Evolutionary conservation across 2,797 vertebrate species (phyloP).

Genomic region (Spea hammondii): DNA sequence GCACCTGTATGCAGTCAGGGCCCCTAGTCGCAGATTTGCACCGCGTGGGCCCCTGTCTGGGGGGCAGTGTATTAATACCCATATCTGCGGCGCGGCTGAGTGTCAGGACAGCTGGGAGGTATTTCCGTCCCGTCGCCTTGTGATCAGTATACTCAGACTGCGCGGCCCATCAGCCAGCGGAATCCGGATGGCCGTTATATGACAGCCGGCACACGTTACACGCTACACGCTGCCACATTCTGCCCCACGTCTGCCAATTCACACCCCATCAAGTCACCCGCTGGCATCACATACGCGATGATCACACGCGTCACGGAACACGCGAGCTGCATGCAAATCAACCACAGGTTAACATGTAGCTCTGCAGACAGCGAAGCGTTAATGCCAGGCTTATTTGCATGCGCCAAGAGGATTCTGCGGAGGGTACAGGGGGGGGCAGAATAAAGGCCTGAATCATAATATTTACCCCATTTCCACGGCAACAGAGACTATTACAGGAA

Average conservation of each 20-base stretch:
- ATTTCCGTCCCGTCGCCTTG: neutral
- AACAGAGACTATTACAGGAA: slow-evolving; percentile 21
- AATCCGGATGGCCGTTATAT: neutral
- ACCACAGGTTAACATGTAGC: neutral
- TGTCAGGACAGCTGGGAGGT: neutral
- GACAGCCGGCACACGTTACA: neutral
- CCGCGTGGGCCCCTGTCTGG: too few species aligned
- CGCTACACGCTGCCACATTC: neutral
- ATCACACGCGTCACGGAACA: too few species aligned
- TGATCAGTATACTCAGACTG: neutral
- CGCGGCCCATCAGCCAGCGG: neutral
- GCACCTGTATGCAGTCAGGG: too few species aligned
- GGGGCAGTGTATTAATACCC: too few species aligned
- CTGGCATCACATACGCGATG: too few species aligned
- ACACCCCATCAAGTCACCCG: too few species aligned
- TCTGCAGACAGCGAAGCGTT: neutral
- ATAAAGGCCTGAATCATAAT: neutral
- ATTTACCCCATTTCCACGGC: slow-evolving; percentile 25
- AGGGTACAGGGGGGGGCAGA: neutral
- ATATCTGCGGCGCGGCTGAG: too few species aligned
- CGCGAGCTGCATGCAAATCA: too few species aligned
- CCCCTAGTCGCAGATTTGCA: too few species aligned
- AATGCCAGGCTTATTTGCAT: too few species aligned
- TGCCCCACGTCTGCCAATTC: neutral
- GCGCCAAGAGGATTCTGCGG: neutral